Base-by-base conservation (phyloP, 2,113 vertebrate genomes). In the Varanus komodoensis region DNA sequence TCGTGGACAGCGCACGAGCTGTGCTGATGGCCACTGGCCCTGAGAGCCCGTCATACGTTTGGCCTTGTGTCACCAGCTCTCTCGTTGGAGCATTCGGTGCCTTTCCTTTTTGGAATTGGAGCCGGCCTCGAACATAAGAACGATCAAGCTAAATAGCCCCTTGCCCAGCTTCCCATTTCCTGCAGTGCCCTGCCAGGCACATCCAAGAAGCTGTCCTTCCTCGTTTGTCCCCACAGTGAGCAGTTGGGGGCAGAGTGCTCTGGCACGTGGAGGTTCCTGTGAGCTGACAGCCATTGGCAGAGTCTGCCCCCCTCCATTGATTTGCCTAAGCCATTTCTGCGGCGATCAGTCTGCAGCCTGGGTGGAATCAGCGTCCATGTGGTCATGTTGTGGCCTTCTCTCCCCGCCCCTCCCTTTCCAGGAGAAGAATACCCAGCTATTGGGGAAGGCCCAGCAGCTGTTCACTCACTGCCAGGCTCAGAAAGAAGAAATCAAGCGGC, bases 401-500 rank as follows among this genome's bases (percentile, higher is more conserved):
- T 71, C 0, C 0, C 19, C n/a, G n/a, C 61, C 14, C 15, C 52
- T 71, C 34, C 64, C 67, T 50, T 32, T 32, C 0, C 92, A 99
- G 99, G 98, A 99, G 93, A 98, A 98, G 97, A 98, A 99, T 81
- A 96, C 96, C 71, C 98, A 99, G 92, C 93, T 99, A 80, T 97
- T 98, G 75, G 98, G 98, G 5, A 98, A 98, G 3, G 99, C 98
- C 0, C 98, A 99, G 95, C 98, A 99, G 95, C 97, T 99, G 12
- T 98, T 98, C 82, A 97, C 96, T 50, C 97, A 98, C 92, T 99
- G 99, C 95, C 98, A 99, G 94, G 95, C 98, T 89, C 99, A 99
- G 96, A 99, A 99, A 92, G 98, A 99, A 91, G 98, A 98, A 95
- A 99, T 99, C 94, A 98, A 98, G 84, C 96, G 98, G 64, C 98